Evolutionary conservation across 1,140 invertebrate genomes (phyloP).

Genomic region (Amyelois transitella): DNA sequence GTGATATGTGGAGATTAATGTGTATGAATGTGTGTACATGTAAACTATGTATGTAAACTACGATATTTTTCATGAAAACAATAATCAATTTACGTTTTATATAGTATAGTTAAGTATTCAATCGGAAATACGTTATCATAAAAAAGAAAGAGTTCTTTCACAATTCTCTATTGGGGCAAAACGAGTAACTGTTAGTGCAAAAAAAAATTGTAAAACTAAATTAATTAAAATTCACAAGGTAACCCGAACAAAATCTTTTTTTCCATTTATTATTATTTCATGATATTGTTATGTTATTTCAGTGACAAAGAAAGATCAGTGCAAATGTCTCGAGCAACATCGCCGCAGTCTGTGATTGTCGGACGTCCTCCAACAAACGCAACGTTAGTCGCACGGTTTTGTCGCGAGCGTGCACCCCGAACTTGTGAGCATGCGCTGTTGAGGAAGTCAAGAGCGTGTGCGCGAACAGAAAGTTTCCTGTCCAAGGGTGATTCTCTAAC

Average conservation of each 20-base stretch:
- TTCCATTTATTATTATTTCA: background rate
- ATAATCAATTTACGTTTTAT: no score
- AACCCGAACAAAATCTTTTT: no score
- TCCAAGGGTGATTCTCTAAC: constrained; percentile 87
- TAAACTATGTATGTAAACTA: no score
- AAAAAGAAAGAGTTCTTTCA: no score
- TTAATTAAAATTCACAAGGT: no score
- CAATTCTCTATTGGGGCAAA: no score
- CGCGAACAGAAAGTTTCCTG: constrained; percentile 87
- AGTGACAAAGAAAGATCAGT: constrained; percentile 68
- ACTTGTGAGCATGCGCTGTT: constrained; percentile 86
- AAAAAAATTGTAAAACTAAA: no score
- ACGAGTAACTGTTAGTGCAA: no score
- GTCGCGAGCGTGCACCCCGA: constrained; percentile 83
- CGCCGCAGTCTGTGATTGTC: constrained; percentile 64
- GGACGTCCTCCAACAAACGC: constrained; percentile 78
- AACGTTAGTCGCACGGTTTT: constrained; percentile 84
- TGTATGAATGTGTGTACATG: no score
- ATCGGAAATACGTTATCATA: no score
- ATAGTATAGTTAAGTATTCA: no score
- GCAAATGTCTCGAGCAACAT: constrained; percentile 66
- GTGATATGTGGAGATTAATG: background rate
- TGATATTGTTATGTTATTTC: constrained; percentile 13
- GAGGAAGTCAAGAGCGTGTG: constrained; percentile 80
- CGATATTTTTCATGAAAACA: no score